A percentile compares a stretch with the other conserved stretches of the same genome.
Evolutionary conservation across 2,888 invertebrate species (phyloP).

Genomic region (Yponomeuta sedellus): DNA sequence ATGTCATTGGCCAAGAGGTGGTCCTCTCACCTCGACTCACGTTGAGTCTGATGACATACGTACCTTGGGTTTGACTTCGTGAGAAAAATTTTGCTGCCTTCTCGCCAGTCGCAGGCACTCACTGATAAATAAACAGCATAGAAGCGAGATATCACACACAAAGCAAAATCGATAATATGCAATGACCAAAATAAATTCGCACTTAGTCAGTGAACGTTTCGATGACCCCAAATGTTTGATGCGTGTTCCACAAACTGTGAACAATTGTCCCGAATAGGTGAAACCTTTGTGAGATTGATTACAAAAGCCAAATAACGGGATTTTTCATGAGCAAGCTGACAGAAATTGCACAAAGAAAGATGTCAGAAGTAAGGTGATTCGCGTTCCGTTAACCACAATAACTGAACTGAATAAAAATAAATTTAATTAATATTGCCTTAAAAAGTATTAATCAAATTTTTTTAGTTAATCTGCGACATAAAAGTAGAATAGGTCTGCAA

Average conservation of each 20-base stretch:
- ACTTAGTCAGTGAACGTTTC: slow-evolving; percentile 36
- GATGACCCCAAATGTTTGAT: slow-evolving; percentile 31
- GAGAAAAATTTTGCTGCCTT: slow-evolving; percentile 60
- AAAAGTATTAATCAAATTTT: no score
- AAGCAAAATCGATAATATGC: slow-evolving; percentile 65
- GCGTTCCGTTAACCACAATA: neutral
- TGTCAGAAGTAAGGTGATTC: slow-evolving; percentile 30
- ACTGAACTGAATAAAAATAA: neutral
- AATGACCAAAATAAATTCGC: slow-evolving; percentile 51
- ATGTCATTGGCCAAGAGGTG: neutral
- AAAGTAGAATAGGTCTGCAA: no score
- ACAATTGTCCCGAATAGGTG: slow-evolving; percentile 52
- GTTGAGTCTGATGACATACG: slow-evolving; percentile 24
- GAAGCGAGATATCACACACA: slow-evolving; percentile 52
- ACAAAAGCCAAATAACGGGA: slow-evolving; percentile 72
- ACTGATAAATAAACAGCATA: slow-evolving; percentile 67
- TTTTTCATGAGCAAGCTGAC: slow-evolving; percentile 59
- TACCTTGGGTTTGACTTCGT: slow-evolving; percentile 65
- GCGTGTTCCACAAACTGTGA: slow-evolving; percentile 41
- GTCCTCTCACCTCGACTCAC: neutral
- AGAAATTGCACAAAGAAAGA: slow-evolving; percentile 47
- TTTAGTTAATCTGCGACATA: no score
- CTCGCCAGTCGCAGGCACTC: slow-evolving; percentile 47
- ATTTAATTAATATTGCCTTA: no score
- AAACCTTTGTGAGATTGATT: slow-evolving; percentile 65